Evolutionary conservation across 2,113 vertebrate species (phyloP).

Genomic region (Amphiprion percula): DNA sequence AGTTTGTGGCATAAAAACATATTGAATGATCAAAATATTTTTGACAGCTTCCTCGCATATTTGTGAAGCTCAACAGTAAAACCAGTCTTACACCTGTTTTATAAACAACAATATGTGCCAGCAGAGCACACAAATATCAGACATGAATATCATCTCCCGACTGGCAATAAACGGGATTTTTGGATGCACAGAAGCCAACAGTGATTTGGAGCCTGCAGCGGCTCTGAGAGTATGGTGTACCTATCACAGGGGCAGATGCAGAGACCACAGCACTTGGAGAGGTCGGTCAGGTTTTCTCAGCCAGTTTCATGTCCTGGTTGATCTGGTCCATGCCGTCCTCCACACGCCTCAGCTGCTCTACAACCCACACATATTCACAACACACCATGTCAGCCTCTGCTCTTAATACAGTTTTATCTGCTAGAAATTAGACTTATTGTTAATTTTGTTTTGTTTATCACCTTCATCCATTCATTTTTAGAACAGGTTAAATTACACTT

Average conservation of each 20-base stretch:
- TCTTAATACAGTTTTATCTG: neutral
- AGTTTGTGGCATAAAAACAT: too few species aligned
- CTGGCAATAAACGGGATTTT: neutral
- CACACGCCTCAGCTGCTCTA: constrained; percentile 92
- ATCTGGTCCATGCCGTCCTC: constrained; percentile 98
- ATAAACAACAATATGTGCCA: neutral
- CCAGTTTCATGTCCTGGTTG: constrained; percentile 96
- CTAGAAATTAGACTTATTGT: neutral
- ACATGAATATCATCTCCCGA: neutral
- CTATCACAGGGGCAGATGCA: constrained; percentile 97
- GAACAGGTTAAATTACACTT: constrained; percentile 31
- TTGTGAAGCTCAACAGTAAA: neutral
- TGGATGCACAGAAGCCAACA: neutral
- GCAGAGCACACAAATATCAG: neutral
- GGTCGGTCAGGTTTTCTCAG: constrained; percentile 97
- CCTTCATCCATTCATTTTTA: constrained; percentile 35
- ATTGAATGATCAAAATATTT: too few species aligned
- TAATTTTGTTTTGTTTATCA: constrained; percentile 28
- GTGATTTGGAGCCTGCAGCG: neutral
- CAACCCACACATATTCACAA: constrained; percentile 27
- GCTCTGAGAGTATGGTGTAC: constrained; percentile 70
- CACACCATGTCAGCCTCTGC: constrained; percentile 10
- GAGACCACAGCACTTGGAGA: constrained; percentile 96
- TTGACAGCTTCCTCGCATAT: neutral
- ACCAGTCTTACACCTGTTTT: neutral